Base-by-base conservation (phyloP, 2,797 vertebrate species). In the Delichon dasypus region DNA sequence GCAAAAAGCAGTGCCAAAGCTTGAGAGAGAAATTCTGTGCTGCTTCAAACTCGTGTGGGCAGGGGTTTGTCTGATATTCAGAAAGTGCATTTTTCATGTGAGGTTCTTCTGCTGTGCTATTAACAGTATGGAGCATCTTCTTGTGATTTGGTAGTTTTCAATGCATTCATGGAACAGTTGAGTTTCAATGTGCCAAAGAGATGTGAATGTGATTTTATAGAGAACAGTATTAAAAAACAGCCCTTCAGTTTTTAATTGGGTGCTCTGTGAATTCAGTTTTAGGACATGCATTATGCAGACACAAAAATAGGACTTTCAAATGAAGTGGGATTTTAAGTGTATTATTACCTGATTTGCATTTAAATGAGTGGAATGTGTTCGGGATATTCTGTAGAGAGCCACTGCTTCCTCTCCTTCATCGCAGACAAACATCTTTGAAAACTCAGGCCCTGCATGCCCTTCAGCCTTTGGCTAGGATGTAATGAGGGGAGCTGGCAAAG, bases 291-390 rank as follows among this genome's bases (percentile, higher is more conserved):
- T 54, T 61, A 86, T 10, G 51, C 32, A 94, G 60, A 34, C 16
- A 34, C 5, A 5, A 74, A 86, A 88, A 50, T 2, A 72, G n/a
- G 62, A 92, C 74, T 90, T 90, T 54, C 75, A 88, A 87, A 85
- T 65, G 61, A 83, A 88, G 83, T 44, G 53, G 47, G n/a, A 61
- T 45, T 84, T 90, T 78, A 74, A 76, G 86, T n/a, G 61, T 78
- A 50, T 93, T 91, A 65, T 88, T 90, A 75, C 77, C 77, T 90
- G 62, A 78, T 90, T 93, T 84, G 62, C 88, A 95, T 94, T 84
- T 93, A 51, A 94, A 78, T 58, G 54, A 81, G 26, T 8, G 34
- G 47, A 86, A 65, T 23, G 58, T 50, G 5, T 4, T 44, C 50
- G 27, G 45, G 48, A 32, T 77, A 53, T 42, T 70, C 68, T 64